Evolutionary conservation across 2,797 vertebrate species (phyloP), one percentile per base, ranked within the genome.

Genomic region (Enteromius radiatus): DNA sequence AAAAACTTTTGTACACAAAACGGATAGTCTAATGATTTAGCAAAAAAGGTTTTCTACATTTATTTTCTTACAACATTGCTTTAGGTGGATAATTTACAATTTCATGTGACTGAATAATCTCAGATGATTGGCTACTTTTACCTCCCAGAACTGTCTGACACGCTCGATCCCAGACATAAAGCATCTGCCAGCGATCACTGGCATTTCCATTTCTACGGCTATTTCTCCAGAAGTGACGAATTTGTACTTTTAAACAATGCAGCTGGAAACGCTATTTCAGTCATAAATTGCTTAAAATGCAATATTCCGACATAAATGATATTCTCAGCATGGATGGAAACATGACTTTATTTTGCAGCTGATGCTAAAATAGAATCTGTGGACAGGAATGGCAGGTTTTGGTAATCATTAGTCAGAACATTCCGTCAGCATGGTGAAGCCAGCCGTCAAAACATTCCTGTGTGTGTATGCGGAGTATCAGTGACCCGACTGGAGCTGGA

Each of bases 401-500:
- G 54, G 88, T 89, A 81, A 81, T 76, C 70, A 81, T 88, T 89
- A 77, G 84, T 88, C 90, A 89, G 89, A 91, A 92, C 87, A 90
- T 92, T 93, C 88, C 88, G 86, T 65, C 73, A 90, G 82, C 74
- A 78, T 89, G 71, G 82, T 88, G 38, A 81, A 87, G 88, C 84
- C 84, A 83, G 78, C 82, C 88, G 82, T 87, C 76, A 88, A 91
- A 90, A 92, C 91, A 92, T 92, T 94, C 90, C 89, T 89, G 80
- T 86, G 80, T 81, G 54, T 83, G 76, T 78, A 75, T 81, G 83
- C 79, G 67, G 80, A 56, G 74, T 84, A 82, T 86, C 54, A 49
- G 78, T 86, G 82, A 71, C 78, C 77, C 31, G 68, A 26, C 81
- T 70, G 17, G 52, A 23, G 28, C 78, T 83, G 73, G 81, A 82